Conservation (phyloP, 2,888 invertebrate species). For the Volucella inflata region DNA sequence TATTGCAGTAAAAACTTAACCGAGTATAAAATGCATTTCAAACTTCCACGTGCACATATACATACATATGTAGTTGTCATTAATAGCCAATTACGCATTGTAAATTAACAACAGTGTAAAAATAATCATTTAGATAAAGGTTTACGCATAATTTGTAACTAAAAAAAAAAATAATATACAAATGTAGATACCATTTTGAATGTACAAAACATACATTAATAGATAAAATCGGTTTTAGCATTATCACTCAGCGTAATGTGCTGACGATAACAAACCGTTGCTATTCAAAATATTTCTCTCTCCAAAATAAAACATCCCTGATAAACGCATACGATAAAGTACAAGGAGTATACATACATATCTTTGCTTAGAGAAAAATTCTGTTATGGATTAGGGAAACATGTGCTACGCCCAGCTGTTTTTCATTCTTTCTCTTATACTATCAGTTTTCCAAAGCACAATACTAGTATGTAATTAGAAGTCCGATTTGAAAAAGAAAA, state of each 20-base stretch:
- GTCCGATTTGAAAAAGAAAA: constrained; percentile 33
- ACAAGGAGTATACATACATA: constrained; percentile 12
- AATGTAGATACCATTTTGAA: neutral
- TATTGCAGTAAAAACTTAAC: too few relatives aligned
- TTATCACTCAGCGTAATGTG: constrained; percentile 28
- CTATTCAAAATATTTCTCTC: constrained; percentile 2
- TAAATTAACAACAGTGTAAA: too few relatives aligned
- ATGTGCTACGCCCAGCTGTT: constrained; percentile 70
- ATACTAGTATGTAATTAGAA: neutral
- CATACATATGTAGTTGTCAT: too few relatives aligned
- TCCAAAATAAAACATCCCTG: constrained; percentile 35
- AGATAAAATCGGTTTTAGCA: constrained; percentile 8
- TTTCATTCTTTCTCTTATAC: constrained; percentile 23
- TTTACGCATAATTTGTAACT: neutral
- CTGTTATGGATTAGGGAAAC: constrained; percentile 39
- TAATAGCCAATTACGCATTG: too few relatives aligned
- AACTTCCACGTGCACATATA: too few relatives aligned
- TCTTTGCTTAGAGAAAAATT: constrained; percentile 24
- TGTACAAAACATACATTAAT: constrained; percentile 1
- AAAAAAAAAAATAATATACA: constrained; percentile 1
- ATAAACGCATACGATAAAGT: constrained; percentile 11
- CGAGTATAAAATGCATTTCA: too few relatives aligned
- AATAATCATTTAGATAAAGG: too few relatives aligned
- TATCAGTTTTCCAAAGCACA: too few relatives aligned
- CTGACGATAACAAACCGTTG: constrained; percentile 41